A percentile compares a stretch with the other conserved stretches of the same genome.
Evolutionary conservation across 1,140 invertebrate species (phyloP).

Genomic region (Drosophila prosaltans): DNA sequence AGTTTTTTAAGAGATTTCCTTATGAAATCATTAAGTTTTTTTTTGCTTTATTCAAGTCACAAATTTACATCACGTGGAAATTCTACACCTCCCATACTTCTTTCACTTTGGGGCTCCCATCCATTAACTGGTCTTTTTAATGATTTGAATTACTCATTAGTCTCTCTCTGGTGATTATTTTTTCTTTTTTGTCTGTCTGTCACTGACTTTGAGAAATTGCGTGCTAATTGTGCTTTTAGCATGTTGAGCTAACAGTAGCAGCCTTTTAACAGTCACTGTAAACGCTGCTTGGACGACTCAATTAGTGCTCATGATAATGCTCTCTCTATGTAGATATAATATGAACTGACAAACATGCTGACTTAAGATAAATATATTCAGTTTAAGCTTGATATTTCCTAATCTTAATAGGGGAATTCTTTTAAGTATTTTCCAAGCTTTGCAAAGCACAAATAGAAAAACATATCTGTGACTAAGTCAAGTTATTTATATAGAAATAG

Average conservation of each 20-base stretch:
- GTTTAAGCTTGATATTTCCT: constrained; percentile 15
- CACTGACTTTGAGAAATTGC: constrained; percentile 50
- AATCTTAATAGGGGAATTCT: constrained; percentile 29
- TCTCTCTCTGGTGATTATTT: constrained; percentile 24
- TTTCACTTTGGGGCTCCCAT: not conserved
- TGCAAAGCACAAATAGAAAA: too few relatives aligned
- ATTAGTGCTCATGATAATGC: constrained; percentile 15
- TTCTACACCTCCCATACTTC: constrained; percentile 4
- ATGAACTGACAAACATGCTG: not conserved
- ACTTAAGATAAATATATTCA: not conserved
- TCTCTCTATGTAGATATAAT: not conserved
- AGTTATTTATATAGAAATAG: too few relatives aligned
- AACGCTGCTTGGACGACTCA: constrained; percentile 4
- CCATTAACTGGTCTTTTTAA: constrained; percentile 38
- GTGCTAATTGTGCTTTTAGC: constrained; percentile 42
- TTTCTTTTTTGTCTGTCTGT: constrained; percentile 4
- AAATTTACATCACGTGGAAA: not conserved
- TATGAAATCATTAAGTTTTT: too few relatives aligned
- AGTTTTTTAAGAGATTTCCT: too few relatives aligned
- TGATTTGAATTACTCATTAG: constrained; percentile 45
- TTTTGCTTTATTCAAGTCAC: not conserved
- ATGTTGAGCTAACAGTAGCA: not conserved
- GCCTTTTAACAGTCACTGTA: constrained; percentile 1
- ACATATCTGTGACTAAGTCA: too few relatives aligned
- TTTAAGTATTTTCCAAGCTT: too few relatives aligned